These are phyloP conservation scores for Eurystomus glaucurus DNA, from an alignment of 2,797 vertebrate species.

Conservation along the genomic window DNA sequence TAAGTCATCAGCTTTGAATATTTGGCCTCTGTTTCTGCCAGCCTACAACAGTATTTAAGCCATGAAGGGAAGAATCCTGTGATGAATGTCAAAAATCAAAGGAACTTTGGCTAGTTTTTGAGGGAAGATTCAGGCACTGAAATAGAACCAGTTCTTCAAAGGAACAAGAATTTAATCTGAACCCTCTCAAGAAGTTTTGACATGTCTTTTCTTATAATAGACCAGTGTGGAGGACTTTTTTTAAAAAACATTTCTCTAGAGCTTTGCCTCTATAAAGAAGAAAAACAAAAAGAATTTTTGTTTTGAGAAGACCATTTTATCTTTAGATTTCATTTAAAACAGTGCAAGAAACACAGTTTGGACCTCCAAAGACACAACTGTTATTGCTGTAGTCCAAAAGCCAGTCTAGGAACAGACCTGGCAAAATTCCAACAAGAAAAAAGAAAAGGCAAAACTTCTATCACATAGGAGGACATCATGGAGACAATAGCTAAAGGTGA, in stretches of 20 bases:
- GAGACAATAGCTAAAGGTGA: neutral
- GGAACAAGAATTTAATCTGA: neutral
- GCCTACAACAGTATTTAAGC: neutral
- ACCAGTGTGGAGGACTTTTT: neutral
- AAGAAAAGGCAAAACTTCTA: neutral
- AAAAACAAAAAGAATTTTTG: neutral
- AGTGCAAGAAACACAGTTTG: neutral
- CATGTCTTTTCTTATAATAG: neutral
- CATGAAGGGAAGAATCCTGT: neutral
- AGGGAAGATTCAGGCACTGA: neutral
- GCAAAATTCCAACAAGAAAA: neutral
- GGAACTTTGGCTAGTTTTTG: neutral
- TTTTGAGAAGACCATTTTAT: neutral
- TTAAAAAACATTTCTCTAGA: fast-evolving
- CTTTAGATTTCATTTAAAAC: neutral
- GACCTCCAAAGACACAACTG: neutral
- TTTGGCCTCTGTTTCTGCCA: neutral
- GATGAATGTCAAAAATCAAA: neutral
- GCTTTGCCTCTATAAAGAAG: neutral
- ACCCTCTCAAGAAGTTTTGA: neutral
- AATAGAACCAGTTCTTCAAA: neutral
- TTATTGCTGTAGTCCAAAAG: neutral
- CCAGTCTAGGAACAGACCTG: neutral
- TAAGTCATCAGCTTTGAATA: neutral
- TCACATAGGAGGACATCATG: neutral